Base-by-base conservation (phyloP, 2,888 invertebrate species). In the Cheilosia scutellata region DNA sequence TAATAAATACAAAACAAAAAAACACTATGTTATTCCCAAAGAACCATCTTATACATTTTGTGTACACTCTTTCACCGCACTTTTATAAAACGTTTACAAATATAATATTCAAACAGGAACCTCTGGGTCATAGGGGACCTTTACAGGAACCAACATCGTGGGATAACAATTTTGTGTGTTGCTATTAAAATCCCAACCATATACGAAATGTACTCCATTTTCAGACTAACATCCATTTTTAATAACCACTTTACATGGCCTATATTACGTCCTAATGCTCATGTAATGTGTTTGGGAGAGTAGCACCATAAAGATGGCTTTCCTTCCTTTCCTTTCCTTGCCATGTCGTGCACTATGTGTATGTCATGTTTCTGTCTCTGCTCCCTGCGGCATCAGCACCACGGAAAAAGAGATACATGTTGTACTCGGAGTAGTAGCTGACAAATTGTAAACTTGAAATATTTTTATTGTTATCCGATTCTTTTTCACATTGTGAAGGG, bases 391-490 rank as follows among this genome's bases (percentile, higher is more conserved):
- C 33, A 25, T 40, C 49, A 72, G 20, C 20, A 29, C 11, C n/a
- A 16, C 33, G 27, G 44, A 37, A 11, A 37, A 37, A 37, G 11
- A 1, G 9, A 9, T 11, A 2, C 37, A 4, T 16, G 20, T 31
- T 33, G 40, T 51, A 33, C 42, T 65, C 31, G 49, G 29, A 60
- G 53, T 13, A 55, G 25, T 49, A 65, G 71, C 37, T 55, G 53
- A 6, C 29, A 11, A 40, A 27, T n/a, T 44, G 57, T 58, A 20
- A 71, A 76, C 71, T 76, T 65, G 71, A 72, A 82, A 77, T 76
- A 72, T 72, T 77, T 72, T 82, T 55, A 77, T 62, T 72, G 72
- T 68, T 65, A 58, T 71, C 66, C 60, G 66, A 72, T 72, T 77
- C 66, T 68, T 74, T 83, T 72, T 77, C 66, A 55, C 27, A 57